Evolutionary conservation across 2,888 invertebrate species (phyloP), one percentile per base, ranked within the genome.

Genomic region (Dolichomitus sp.): DNA sequence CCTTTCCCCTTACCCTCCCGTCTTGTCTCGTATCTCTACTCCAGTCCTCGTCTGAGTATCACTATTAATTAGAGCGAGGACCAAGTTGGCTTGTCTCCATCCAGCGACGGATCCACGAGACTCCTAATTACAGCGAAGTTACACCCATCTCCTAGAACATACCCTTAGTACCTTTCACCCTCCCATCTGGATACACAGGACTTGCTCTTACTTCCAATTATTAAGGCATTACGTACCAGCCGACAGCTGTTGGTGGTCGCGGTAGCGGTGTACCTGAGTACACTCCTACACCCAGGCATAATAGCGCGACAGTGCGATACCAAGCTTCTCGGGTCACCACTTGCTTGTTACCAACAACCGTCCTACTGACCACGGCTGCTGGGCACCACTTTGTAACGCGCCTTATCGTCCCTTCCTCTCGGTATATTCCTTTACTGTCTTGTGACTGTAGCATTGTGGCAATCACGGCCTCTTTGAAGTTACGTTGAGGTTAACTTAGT

Each of bases 31-130:
- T 54, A 4, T 19, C 52, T 76, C 63, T 63, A 17, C 70, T 73
- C 61, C 61, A 52, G 52, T 68, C 68, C 65, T 72, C 84, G 72
- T 72, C 83, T 70, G 63, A 81, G 87, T 89, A 90, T 90, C 89
- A 86, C 88, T 90, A 91, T 91, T 91, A 92, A 91, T 92, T 91
- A 91, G 88, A 87, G 80, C 83, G 80, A 82, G 80, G 83, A 87
- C 84, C 85, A 88, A 89, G 88, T 87, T 87, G n/a, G 89, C 87
- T 88, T 89, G 89, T 90, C 90, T 89, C 87, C 85, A 84, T 87
- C 86, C 86, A 83, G 85, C 86, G 81, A 80, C 85, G 85, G 84
- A 87, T 87, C 83, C 85, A 82, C 86, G 87, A 87, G 84, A 86
- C 87, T 84, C 85, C 88, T 89, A 90, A 91, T 91, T 91, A 91